phyloP scores from a whole-genome alignment of 2,113 vertebrate species.

The Plectropomus leopardus region DNA sequence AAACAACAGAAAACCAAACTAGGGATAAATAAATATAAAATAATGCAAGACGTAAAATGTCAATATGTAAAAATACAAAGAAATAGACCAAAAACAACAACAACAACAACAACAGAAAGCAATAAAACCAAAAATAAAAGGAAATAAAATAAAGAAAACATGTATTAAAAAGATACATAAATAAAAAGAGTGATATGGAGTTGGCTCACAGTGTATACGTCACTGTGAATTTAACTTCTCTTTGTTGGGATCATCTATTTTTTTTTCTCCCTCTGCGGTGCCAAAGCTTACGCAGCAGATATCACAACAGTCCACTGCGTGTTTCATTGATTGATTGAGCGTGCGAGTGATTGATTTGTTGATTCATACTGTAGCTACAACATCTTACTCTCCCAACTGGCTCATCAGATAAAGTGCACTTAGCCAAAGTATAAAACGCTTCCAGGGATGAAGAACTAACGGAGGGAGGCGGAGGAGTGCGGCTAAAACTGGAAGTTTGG shows the following conservation, averaged over 20 bases:
- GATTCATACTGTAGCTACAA: slow-evolving; percentile 69
- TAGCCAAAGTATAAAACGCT: slow-evolving; percentile 66
- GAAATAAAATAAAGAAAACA: too few species aligned
- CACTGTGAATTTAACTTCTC: slow-evolving; percentile 9
- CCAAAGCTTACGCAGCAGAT: slow-evolving; percentile 67
- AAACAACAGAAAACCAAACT: too few species aligned
- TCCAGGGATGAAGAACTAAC: slow-evolving; percentile 51
- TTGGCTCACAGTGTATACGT: neutral
- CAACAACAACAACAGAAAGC: too few species aligned
- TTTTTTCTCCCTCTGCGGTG: slow-evolving; percentile 18
- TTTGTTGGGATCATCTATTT: slow-evolving; percentile 12
- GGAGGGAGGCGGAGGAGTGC: slow-evolving; percentile 3
- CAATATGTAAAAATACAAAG: too few species aligned
- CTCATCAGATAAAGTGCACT: slow-evolving; percentile 82
- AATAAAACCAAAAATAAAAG: too few species aligned
- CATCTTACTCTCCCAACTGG: slow-evolving; percentile 43
- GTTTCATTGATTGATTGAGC: slow-evolving; percentile 66
- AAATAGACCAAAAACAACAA: too few species aligned
- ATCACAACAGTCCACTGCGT: slow-evolving; percentile 48
- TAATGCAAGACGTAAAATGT: too few species aligned
- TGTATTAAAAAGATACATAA: too few species aligned
- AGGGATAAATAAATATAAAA: too few species aligned
- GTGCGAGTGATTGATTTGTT: slow-evolving; percentile 73
- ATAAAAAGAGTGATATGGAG: neutral
- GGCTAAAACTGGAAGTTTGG: slow-evolving; percentile 45